These are phyloP conservation scores for Megamerina dolium DNA, from an alignment of 2,888 invertebrate genomes.

Conservation along the genomic window DNA sequence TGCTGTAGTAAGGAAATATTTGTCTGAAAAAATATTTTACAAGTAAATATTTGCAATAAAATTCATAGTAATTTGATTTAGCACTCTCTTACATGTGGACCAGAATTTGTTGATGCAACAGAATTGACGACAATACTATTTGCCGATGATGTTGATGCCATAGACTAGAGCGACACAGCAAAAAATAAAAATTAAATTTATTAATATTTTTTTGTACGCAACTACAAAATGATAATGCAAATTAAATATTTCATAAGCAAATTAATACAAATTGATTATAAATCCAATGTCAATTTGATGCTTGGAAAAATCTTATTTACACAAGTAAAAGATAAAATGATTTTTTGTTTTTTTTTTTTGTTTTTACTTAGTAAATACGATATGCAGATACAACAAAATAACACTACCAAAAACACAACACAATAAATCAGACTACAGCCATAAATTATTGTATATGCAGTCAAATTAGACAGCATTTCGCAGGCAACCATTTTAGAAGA, in stretches of 20 bases:
- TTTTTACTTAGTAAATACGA: too few relatives aligned
- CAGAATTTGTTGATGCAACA: constrained; percentile 43
- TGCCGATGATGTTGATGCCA: constrained; percentile 40
- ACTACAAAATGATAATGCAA: constrained; percentile 10
- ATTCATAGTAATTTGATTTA: too few relatives aligned
- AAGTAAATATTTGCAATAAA: too few relatives aligned
- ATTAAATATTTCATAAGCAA: constrained; percentile 5
- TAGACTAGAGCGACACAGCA: constrained; percentile 10
- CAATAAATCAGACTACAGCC: too few relatives aligned
- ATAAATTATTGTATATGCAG: too few relatives aligned
- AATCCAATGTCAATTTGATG: neutral
- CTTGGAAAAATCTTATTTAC: constrained; percentile 4
- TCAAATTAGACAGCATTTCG: too few relatives aligned
- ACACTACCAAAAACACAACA: too few relatives aligned
- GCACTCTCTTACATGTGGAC: too few relatives aligned
- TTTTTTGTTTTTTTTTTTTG: constrained; percentile 5
- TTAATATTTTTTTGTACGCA: constrained; percentile 1
- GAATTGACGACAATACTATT: constrained; percentile 49
- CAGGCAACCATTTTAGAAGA: constrained; percentile 20
- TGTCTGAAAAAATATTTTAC: too few relatives aligned
- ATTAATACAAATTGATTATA: neutral
- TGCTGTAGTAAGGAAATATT: constrained; percentile 32
- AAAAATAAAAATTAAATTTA: constrained; percentile 2
- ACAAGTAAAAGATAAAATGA: constrained; percentile 2
- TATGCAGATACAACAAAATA: too few relatives aligned